phyloP scores from a whole-genome alignment of 2,888 invertebrate genomes.

The Agrochola lota region DNA sequence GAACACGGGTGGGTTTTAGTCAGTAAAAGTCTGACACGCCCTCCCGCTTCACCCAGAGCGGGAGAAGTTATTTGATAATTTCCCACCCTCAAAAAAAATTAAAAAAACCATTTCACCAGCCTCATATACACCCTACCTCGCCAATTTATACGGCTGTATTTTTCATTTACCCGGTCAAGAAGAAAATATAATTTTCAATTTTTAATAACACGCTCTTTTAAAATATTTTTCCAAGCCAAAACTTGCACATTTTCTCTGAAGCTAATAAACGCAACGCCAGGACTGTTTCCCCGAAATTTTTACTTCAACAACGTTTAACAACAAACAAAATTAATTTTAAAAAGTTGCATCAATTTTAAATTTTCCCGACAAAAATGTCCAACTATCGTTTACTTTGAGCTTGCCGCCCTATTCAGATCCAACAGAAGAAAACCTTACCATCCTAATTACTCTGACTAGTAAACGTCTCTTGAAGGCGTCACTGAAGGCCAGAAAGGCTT shows the following conservation, averaged over 20 bases:
- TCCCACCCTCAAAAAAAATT: no score
- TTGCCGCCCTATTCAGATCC: constrained; percentile 36
- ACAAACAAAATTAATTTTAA: constrained; percentile 11
- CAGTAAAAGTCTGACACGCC: no score
- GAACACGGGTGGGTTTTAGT: no score
- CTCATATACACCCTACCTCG: not conserved
- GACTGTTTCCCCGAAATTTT: constrained; percentile 13
- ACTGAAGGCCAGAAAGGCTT: constrained; percentile 75
- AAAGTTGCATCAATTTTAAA: not conserved
- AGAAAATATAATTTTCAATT: constrained; percentile 17
- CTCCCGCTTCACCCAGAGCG: no score
- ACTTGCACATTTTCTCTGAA: not conserved
- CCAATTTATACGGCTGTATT: constrained; percentile 10
- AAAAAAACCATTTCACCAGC: no score
- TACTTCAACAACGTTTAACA: not conserved
- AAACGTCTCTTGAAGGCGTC: constrained; percentile 72
- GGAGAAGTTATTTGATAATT: no score
- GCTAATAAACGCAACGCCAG: constrained; percentile 20
- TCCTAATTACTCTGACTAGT: constrained; percentile 69
- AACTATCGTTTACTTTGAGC: constrained; percentile 38
- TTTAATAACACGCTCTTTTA: constrained; percentile 32
- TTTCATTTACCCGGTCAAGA: constrained; percentile 25
- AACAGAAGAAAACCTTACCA: constrained; percentile 57
- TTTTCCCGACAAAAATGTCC: constrained; percentile 3
- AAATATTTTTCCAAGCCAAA: constrained; percentile 5